phyloP scores from a whole-genome alignment of 2,113 vertebrate species.

The Cyprinodon variegatus region DNA sequence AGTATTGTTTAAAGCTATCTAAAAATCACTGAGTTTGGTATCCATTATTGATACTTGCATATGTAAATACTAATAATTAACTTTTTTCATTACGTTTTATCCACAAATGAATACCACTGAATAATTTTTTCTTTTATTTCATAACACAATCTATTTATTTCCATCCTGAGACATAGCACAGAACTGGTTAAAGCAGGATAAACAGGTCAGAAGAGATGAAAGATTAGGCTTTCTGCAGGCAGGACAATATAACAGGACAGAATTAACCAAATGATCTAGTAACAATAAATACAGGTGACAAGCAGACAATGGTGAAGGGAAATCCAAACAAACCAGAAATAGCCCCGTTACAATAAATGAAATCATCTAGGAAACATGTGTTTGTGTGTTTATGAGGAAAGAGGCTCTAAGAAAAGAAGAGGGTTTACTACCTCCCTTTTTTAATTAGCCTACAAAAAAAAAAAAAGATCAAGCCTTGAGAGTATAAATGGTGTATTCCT shows the following conservation, averaged over 20 bases:
- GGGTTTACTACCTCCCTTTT: slow-evolving; percentile 1
- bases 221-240: slow-evolving; percentile 8
- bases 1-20: slow-evolving; percentile 23
- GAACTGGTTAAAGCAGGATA: neutral
- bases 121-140: neutral
- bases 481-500: neutral
- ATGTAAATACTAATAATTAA: neutral
- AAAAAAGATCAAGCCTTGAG: neutral
- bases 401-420: slow-evolving; percentile 24
- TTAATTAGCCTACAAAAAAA: neutral
- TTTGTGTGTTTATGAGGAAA: neutral
- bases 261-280: slow-evolving; percentile 8
- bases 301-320: slow-evolving; percentile 46
- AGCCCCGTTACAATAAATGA: slow-evolving; percentile 52
- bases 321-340: slow-evolving; percentile 55
- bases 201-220: neutral
- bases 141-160: neutral
- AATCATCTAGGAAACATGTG: slow-evolving; percentile 50
- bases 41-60: neutral
- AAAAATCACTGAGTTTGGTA: slow-evolving; percentile 17
- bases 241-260: slow-evolving; percentile 38
- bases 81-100: neutral
- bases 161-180: neutral
- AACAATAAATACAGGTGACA: slow-evolving; percentile 52
- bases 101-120: neutral